Conservation (phyloP, 2,797 vertebrate species). For the Gobio occitaniae region DNA sequence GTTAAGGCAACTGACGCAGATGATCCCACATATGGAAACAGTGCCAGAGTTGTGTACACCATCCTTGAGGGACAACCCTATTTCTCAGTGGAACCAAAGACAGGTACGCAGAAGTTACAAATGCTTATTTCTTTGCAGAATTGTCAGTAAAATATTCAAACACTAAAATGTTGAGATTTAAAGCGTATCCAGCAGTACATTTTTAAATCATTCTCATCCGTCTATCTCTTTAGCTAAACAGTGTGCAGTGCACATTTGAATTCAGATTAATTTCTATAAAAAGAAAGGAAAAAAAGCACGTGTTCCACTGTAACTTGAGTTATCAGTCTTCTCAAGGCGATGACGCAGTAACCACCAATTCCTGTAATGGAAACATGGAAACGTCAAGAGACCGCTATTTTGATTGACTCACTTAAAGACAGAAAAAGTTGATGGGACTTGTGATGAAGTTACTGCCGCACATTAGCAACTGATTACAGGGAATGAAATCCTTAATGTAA, state of each 20-base stretch:
- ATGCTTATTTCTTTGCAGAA: background rate
- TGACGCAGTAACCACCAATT: conserved; percentile 6
- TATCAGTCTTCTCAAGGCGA: background rate
- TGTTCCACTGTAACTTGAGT: background rate
- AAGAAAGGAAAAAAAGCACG: background rate
- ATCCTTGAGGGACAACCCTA: conserved; percentile 91
- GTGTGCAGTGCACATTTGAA: background rate
- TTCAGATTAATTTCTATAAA: background rate
- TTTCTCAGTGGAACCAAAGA: conserved; percentile 91
- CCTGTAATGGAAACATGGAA: conserved; percentile 31
- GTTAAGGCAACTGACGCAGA: conserved; percentile 91
- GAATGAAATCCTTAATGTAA: conserved; percentile 48
- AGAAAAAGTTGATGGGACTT: conserved; percentile 48
- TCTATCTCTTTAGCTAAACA: conserved; percentile 11
- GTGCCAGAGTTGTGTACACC: conserved; percentile 89
- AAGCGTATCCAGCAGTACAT: background rate
- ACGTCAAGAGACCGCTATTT: conserved; percentile 33
- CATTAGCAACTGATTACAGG: conserved; percentile 57
- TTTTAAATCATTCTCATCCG: background rate
- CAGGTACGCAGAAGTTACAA: conserved; percentile 75
- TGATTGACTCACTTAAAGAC: conserved; percentile 52
- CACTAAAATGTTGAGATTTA: background rate
- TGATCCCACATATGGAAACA: conserved; percentile 92
- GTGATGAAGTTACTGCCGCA: conserved; percentile 53
- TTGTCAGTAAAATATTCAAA: background rate